These are phyloP conservation scores for Zeuzera pyrina DNA, from an alignment of 2,888 invertebrate species.

Conservation along the genomic window DNA sequence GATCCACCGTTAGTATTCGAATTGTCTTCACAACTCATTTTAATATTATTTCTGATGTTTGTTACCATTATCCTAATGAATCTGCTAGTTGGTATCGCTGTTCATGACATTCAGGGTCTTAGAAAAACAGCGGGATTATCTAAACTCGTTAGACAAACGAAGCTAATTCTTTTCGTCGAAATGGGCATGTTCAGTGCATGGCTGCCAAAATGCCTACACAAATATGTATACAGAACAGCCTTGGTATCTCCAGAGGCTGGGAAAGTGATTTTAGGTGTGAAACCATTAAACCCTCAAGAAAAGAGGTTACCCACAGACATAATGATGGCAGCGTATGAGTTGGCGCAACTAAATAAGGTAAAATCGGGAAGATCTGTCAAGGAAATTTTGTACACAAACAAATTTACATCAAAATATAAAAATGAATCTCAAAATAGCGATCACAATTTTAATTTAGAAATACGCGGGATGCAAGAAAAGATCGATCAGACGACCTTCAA, in stretches of 20 bases:
- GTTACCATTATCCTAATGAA: constrained; percentile 91
- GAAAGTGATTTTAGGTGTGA: constrained; percentile 85
- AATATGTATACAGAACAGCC: constrained; percentile 84
- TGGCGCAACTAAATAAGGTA: constrained; percentile 81
- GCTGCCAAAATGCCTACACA: constrained; percentile 81
- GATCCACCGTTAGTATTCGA: constrained; percentile 82
- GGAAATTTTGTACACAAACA: constrained; percentile 71
- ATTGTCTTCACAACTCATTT: constrained; percentile 85
- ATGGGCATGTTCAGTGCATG: constrained; percentile 85
- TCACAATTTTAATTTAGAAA: constrained; percentile 67
- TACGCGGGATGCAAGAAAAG: constrained; percentile 77
- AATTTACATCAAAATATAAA: constrained; percentile 75
- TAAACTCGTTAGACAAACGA: constrained; percentile 87
- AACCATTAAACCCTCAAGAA: constrained; percentile 86
- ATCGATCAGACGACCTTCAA: constrained; percentile 81
- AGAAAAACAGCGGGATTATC: constrained; percentile 89
- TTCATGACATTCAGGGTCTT: constrained; percentile 88
- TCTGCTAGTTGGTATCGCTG: constrained; percentile 88
- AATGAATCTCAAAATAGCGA: constrained; percentile 62
- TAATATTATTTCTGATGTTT: constrained; percentile 84
- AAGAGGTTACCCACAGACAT: constrained; percentile 85
- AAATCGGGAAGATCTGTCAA: constrained; percentile 77
- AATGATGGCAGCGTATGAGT: constrained; percentile 84
- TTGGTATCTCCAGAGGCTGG: constrained; percentile 87
- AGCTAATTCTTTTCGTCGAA: constrained; percentile 87